phyloP scores from a whole-genome alignment of 2,888 invertebrate species.

The Cephus rjabovi region DNA sequence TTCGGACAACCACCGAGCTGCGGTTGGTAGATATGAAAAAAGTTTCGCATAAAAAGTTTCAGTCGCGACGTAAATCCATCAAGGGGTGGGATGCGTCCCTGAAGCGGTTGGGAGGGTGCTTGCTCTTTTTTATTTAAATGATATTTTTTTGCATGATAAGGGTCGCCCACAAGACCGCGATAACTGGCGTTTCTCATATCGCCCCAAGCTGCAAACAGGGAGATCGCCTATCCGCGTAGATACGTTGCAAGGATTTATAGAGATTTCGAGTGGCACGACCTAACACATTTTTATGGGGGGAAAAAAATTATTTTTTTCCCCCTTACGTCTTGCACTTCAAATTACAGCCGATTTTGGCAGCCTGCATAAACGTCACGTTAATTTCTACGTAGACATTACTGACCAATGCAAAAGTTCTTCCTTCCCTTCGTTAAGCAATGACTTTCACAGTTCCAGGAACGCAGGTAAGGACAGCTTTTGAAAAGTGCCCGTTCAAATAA shows the following conservation, averaged over 20 bases:
- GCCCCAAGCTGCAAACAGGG: neutral
- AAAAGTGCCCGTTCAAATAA: too few species aligned
- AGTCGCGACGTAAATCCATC: constrained; percentile 2
- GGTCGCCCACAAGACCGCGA: neutral
- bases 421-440: neutral
- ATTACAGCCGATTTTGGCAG: neutral
- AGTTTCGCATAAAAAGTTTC: constrained; percentile 15
- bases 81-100: constrained; percentile 2
- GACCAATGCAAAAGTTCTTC: neutral
- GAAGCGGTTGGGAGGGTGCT: neutral
- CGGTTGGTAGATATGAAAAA: constrained; percentile 14
- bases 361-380: too few species aligned
- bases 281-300: neutral
- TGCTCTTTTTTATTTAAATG: constrained; percentile 5
- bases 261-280: neutral
- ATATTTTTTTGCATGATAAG: constrained; percentile 4
- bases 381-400: neutral
- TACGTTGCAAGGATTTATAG: neutral
- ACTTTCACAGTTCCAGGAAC: neutral
- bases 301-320: neutral
- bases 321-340: neutral
- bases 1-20: constrained; percentile 1
- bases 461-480: too few species aligned
- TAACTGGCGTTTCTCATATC: constrained; percentile 7
- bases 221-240: neutral